Conservation (phyloP, 2,797 vertebrate genomes). For the Pelodytes ibericus region DNA sequence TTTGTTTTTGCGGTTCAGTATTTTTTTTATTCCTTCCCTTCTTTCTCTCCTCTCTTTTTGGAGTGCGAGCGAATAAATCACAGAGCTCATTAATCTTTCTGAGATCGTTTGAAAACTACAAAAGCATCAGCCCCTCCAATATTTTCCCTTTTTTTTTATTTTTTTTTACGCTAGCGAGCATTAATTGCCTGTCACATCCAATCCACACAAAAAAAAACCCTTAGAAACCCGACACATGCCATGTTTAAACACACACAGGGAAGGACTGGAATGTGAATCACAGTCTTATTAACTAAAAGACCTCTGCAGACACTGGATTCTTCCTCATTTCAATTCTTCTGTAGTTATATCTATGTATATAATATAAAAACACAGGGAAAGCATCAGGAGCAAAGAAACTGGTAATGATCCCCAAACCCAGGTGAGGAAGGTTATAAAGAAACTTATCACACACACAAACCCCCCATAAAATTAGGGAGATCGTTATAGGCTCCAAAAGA, state of each 20-base stretch:
- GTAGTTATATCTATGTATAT: neutral
- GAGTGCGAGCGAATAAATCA: constrained; percentile 21
- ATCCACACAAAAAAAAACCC: neutral
- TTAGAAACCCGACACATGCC: neutral
- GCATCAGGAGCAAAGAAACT: neutral
- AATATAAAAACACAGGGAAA: neutral
- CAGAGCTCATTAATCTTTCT: constrained; percentile 39
- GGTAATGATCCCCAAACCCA: neutral
- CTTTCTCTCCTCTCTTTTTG: neutral
- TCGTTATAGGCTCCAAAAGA: too few species aligned
- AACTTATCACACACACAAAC: neutral
- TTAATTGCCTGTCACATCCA: constrained; percentile 47
- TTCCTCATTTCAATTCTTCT: neutral
- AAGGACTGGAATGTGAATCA: constrained; percentile 2
- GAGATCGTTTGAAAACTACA: constrained; percentile 21
- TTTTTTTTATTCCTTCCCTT: neutral
- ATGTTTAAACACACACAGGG: neutral
- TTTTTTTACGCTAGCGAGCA: constrained; percentile 12
- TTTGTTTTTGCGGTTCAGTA: too few species aligned
- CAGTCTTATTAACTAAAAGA: neutral
- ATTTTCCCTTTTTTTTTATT: constrained; percentile 1
- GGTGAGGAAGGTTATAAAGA: neutral
- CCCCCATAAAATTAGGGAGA: too few species aligned
- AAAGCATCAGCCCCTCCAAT: constrained; percentile 6
- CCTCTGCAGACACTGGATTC: neutral